A percentile compares a stretch with the other conserved stretches of the same genome.
phyloP scores from a whole-genome alignment of 2,113 vertebrate genomes.

The Myiopsitta monachus region DNA sequence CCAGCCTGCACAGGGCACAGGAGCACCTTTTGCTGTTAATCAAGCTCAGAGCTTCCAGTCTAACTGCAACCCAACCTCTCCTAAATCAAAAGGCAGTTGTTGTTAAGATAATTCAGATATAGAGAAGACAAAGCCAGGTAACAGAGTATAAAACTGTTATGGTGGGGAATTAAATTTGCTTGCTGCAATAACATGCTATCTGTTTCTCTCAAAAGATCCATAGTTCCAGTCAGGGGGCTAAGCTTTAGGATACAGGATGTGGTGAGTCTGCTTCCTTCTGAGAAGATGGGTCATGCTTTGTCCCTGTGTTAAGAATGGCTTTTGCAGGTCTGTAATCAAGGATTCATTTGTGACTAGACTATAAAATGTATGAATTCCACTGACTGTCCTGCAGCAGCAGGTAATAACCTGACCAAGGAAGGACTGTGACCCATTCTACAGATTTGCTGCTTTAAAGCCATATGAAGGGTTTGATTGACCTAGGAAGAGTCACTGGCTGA shows the following conservation, averaged over 20 bases:
- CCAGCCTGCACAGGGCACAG: rapidly evolving
- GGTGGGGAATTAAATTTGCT: neutral
- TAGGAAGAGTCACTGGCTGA: neutral
- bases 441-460: neutral
- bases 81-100: neutral
- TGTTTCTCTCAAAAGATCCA: neutral
- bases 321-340: neutral
- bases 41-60: neutral
- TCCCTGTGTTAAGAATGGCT: neutral
- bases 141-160: neutral
- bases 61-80: neutral
- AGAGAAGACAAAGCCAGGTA: neutral
- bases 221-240: neutral
- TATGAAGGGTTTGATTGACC: neutral
- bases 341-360: neutral
- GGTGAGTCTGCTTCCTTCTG: neutral
- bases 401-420: neutral
- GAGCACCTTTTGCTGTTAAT: neutral
- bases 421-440: neutral
- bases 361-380: neutral
- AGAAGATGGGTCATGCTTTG: neutral
- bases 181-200: neutral
- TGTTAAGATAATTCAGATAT: neutral
- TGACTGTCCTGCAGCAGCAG: neutral
- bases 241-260: neutral